Percentiles rank a stretch among this genome's conserved stretches.
These are phyloP conservation scores for Amblyopsis rosae DNA, from an alignment of 2,113 vertebrate genomes.

Conservation along the genomic window DNA sequence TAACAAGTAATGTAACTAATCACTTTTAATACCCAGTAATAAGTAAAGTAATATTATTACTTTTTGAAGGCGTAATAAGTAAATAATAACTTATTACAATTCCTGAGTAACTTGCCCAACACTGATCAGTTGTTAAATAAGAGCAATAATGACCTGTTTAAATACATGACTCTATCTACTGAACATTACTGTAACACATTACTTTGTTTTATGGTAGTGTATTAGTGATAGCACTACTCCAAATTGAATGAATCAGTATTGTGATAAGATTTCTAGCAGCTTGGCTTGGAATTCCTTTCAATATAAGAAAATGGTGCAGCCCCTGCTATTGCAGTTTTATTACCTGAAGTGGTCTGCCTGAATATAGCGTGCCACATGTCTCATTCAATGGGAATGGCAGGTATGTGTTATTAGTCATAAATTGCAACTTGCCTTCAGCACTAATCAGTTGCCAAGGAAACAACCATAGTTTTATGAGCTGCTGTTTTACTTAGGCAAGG, in stretches of 20 bases:
- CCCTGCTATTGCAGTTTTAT: slow-evolving; percentile 67
- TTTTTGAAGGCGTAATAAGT: too few relatives aligned
- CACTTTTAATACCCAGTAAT: too few relatives aligned
- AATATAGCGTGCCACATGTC: slow-evolving; percentile 74
- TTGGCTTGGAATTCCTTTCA: slow-evolving; percentile 57
- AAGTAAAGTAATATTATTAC: too few relatives aligned
- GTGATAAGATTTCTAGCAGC: slow-evolving; percentile 58
- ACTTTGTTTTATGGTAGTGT: background rate
- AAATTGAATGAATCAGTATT: slow-evolving; percentile 54
- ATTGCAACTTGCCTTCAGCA: slow-evolving; percentile 70
- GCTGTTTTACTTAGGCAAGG: slow-evolving; percentile 61
- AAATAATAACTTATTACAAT: too few relatives aligned
- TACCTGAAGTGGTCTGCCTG: slow-evolving; percentile 70
- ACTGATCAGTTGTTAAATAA: too few relatives aligned
- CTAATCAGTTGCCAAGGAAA: slow-evolving; percentile 73
- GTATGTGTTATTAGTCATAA: slow-evolving; percentile 73
- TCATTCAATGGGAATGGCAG: slow-evolving; percentile 74
- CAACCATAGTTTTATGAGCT: slow-evolving; percentile 71
- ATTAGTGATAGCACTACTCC: slow-evolving; percentile 16
- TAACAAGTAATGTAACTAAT: too few relatives aligned
- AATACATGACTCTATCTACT: too few relatives aligned
- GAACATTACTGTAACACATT: too few relatives aligned
- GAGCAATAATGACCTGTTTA: too few relatives aligned
- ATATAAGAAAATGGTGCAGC: slow-evolving; percentile 62
- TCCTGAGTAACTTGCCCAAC: too few relatives aligned